Conservation (phyloP, 2,113 vertebrate species). For the Hippocampus zosterae region DNA sequence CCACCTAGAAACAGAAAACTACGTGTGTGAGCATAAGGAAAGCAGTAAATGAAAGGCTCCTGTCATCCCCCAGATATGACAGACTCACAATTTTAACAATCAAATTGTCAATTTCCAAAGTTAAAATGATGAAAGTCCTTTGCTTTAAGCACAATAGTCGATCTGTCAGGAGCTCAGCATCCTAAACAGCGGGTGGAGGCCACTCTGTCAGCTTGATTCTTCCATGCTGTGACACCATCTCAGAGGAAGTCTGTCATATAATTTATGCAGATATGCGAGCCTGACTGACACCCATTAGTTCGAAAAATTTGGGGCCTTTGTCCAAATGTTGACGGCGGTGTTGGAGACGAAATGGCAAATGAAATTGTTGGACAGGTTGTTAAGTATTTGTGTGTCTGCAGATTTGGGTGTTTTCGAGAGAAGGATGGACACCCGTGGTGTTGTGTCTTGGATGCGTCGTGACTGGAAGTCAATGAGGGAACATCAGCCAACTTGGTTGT, state of each 20-base stretch:
- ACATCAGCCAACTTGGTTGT: slow-evolving; percentile 13
- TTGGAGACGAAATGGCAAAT: slow-evolving; percentile 34
- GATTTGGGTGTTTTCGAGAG: slow-evolving; percentile 34
- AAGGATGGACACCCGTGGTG: slow-evolving; percentile 27
- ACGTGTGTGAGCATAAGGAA: too few species aligned
- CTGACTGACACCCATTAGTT: slow-evolving; percentile 38
- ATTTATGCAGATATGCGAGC: slow-evolving; percentile 42
- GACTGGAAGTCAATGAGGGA: slow-evolving; percentile 34
- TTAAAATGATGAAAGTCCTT: neutral
- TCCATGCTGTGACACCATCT: slow-evolving; percentile 36
- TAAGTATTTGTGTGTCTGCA: slow-evolving; percentile 19
- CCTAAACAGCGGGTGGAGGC: slow-evolving; percentile 16
- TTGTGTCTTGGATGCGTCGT: slow-evolving; percentile 8
- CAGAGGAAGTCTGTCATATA: slow-evolving; percentile 46
- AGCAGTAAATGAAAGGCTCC: neutral
- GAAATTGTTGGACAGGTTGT: slow-evolving; percentile 21
- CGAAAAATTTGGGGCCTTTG: slow-evolving; percentile 28
- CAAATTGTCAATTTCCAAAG: neutral
- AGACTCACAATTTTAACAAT: neutral
- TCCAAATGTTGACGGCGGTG: slow-evolving; percentile 42
- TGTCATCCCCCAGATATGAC: neutral
- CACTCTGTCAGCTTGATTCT: slow-evolving; percentile 49
- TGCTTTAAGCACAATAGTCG: neutral
- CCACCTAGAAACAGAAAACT: neutral
- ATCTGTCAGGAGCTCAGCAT: neutral